phyloP scores from a whole-genome alignment of 2,888 invertebrate species.

The Zhengitettix transpicula region DNA sequence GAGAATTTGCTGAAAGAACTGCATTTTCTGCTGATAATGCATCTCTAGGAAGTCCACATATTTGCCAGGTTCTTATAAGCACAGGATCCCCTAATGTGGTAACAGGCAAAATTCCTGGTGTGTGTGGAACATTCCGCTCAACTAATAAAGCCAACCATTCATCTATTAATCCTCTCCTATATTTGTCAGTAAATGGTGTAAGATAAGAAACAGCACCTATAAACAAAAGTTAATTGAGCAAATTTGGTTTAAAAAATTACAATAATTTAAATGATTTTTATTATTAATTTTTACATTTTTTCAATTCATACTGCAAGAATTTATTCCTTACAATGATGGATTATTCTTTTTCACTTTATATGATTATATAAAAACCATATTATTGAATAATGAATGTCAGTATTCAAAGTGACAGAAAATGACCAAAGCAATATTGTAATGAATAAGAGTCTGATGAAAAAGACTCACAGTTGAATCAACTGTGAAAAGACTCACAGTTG shows the following conservation, averaged over 20 bases:
- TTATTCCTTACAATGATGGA: too few species aligned
- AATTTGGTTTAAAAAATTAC: not conserved
- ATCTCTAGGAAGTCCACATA: constrained; percentile 72
- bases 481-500: too few species aligned
- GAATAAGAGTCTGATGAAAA: too few species aligned
- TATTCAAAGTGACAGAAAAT: too few species aligned
- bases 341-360: too few species aligned
- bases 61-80: constrained; percentile 62
- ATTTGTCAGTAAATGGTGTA: constrained; percentile 57
- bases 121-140: constrained; percentile 43
- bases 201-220: constrained; percentile 62
- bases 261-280: not conserved
- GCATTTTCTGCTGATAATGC: constrained; percentile 77
- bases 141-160: constrained; percentile 38
- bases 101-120: constrained; percentile 46
- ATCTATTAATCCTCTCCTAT: constrained; percentile 35
- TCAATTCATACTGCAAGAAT: too few species aligned
- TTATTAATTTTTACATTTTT: too few species aligned
- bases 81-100: constrained; percentile 58
- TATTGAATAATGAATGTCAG: too few species aligned
- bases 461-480: too few species aligned
- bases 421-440: too few species aligned
- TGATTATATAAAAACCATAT: too few species aligned
- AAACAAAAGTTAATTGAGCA: not conserved
- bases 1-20: constrained; percentile 64